These are phyloP conservation scores for Amblyjoppa proteus DNA, from an alignment of 2,888 invertebrate genomes.

Conservation along the genomic window DNA sequence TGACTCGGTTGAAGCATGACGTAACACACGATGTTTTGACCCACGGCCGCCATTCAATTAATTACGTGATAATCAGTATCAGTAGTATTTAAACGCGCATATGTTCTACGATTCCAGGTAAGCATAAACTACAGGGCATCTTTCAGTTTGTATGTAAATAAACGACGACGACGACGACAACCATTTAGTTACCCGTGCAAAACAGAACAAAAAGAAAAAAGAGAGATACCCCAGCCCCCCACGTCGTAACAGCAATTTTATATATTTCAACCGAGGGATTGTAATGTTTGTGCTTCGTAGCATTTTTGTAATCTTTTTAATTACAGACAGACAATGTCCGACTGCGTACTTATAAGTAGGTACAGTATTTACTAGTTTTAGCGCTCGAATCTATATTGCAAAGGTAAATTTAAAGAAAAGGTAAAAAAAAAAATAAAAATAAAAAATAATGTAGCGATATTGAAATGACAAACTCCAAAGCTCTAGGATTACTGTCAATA, in stretches of 20 bases:
- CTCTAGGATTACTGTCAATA: slow-evolving; percentile 81
- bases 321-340: slow-evolving; percentile 60
- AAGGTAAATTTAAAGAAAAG: slow-evolving; percentile 60
- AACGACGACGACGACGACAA: slow-evolving; percentile 63
- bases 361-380: slow-evolving; percentile 82
- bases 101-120: slow-evolving; percentile 62
- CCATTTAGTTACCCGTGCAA: slow-evolving; percentile 74
- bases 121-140: slow-evolving; percentile 65
- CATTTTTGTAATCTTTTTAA: slow-evolving; percentile 26
- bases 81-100: slow-evolving; percentile 65
- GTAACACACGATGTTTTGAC: slow-evolving; percentile 59
- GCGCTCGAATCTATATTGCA: slow-evolving; percentile 61
- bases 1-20: slow-evolving; percentile 43
- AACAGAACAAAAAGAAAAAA: slow-evolving; percentile 24
- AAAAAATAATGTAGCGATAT: slow-evolving; percentile 71
- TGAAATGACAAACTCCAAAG: slow-evolving; percentile 82
- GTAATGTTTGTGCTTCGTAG: slow-evolving; percentile 50
- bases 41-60: slow-evolving; percentile 62
- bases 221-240: slow-evolving; percentile 9
- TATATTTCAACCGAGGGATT: slow-evolving; percentile 55
- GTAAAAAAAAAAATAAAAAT: slow-evolving; percentile 26
- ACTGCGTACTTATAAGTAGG: slow-evolving; percentile 83
- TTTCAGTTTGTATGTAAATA: slow-evolving; percentile 74
- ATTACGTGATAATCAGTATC: slow-evolving; percentile 69
- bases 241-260: slow-evolving; percentile 33